These are phyloP conservation scores for Himalopsyche kuldschensis DNA, from an alignment of 2,888 invertebrate genomes.

Conservation along the genomic window DNA sequence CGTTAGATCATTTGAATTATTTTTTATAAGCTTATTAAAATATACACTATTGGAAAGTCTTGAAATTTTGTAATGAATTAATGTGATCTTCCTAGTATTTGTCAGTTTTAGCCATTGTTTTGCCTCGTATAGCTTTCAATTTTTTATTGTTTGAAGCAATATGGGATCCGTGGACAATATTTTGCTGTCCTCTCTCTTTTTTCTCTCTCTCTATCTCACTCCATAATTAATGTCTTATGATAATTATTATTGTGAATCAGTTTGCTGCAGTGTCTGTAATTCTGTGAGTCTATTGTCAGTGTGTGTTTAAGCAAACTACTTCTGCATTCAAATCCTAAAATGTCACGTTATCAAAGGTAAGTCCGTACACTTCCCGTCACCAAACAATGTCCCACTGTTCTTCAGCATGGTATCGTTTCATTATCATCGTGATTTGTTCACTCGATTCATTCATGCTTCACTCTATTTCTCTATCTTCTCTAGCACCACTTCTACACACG, in stretches of 20 bases:
- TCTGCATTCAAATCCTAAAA: constrained; percentile 32
- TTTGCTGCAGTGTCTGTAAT: constrained; percentile 32
- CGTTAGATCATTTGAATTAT: not conserved
- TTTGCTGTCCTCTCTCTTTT: not conserved
- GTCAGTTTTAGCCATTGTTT: not conserved
- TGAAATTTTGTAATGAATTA: not conserved
- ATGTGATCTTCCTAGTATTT: not conserved
- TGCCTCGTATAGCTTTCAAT: not conserved
- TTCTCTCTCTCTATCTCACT: constrained; percentile 3
- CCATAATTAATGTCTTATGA: constrained; percentile 10
- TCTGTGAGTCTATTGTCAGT: constrained; percentile 28
- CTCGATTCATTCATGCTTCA: constrained; percentile 29
- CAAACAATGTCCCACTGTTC: constrained; percentile 18
- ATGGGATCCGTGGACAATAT: not conserved
- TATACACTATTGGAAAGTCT: too few species aligned
- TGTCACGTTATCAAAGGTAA: constrained; percentile 27
- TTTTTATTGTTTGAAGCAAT: not conserved
- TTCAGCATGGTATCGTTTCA: constrained; percentile 35
- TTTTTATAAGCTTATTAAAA: too few species aligned
- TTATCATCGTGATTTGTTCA: constrained; percentile 9
- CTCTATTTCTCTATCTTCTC: constrained; percentile 29
- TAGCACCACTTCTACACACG: not conserved
- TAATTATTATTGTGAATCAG: constrained; percentile 23
- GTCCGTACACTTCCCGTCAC: constrained; percentile 17
- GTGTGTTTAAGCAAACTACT: constrained; percentile 26